These are phyloP conservation scores for Enhydra lutris DNA, from an alignment of 2,113 vertebrate species.

Conservation along the genomic window DNA sequence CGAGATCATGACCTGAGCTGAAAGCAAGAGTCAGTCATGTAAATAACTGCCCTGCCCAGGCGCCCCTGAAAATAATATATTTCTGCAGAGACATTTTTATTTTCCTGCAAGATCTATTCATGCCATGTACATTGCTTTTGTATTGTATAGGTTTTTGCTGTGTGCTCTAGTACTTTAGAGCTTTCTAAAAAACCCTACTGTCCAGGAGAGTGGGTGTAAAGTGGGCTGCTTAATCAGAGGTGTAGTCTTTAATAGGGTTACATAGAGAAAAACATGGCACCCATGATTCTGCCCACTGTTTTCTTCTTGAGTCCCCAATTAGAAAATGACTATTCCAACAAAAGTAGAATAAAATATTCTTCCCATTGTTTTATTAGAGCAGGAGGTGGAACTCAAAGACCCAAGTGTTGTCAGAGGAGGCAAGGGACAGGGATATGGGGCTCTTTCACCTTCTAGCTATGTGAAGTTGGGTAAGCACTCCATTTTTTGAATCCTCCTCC, in stretches of 20 bases:
- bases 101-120: neutral
- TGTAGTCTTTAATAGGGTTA: neutral
- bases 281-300: neutral
- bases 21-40: neutral
- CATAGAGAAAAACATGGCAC: neutral
- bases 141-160: neutral
- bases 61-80: neutral
- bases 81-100: neutral
- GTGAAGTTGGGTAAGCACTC: neutral
- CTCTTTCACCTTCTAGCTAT: neutral
- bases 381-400: neutral
- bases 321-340: neutral
- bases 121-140: neutral
- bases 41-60: neutral
- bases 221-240: neutral
- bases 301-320: neutral
- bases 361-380: neutral
- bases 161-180: neutral
- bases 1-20: neutral
- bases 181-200: neutral
- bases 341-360: neutral
- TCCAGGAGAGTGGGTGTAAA: neutral
- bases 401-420: neutral
- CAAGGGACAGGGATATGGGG: no score
- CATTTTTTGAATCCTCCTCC: neutral